Conservation (phyloP, 2,888 invertebrate species). For the Dasypolia templi region DNA sequence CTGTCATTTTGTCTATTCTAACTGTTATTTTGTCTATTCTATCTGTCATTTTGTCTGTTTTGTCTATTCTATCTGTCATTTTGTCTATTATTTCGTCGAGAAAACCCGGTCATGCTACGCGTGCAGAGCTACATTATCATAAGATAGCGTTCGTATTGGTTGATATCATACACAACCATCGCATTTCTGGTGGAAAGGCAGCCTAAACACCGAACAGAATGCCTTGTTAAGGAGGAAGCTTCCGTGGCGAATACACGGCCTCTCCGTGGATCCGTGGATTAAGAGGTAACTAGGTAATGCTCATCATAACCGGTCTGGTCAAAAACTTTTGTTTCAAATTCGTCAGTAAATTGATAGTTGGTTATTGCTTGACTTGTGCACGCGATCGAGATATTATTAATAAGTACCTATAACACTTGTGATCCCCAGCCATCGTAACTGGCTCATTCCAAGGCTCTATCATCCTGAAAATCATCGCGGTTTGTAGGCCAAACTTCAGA, state of each 20-base stretch:
- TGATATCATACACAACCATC: background rate
- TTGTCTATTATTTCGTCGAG: too few species aligned
- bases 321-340: background rate
- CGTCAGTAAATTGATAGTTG: background rate
- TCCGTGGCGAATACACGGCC: too few species aligned
- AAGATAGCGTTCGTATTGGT: background rate
- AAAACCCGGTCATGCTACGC: too few species aligned
- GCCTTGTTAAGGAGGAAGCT: background rate
- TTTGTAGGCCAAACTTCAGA: background rate
- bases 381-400: background rate
- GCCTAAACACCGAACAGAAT: background rate
- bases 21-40: too few species aligned
- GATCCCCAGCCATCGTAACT: background rate
- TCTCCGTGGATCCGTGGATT: background rate
- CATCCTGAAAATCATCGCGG: background rate
- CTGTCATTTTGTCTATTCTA: too few species aligned
- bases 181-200: background rate
- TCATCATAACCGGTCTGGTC: background rate
- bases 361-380: background rate
- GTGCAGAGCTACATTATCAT: background rate
- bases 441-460: background rate
- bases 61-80: too few species aligned
- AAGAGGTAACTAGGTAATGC: background rate
- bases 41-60: too few species aligned
- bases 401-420: background rate